These are phyloP conservation scores for Hydractinia echinata DNA, from an alignment of 30 jellyfish, hydroid and myxozoan genomes.

Conservation along the genomic window DNA sequence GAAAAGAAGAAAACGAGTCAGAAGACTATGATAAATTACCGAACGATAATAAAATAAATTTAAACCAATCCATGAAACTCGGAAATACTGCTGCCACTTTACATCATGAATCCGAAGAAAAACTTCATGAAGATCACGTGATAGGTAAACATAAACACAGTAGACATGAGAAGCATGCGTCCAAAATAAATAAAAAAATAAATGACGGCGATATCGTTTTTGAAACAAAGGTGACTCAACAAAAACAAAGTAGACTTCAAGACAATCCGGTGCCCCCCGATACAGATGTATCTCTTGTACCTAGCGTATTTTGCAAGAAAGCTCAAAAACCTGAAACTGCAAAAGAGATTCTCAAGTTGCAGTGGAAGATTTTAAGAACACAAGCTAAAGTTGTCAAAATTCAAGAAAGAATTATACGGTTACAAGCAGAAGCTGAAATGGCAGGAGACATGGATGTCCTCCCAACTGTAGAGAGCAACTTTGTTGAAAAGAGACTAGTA, in stretches of 20 bases:
- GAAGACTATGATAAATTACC: not conserved
- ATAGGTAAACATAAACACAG: not conserved
- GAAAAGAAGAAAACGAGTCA: not conserved
- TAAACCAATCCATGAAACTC: not conserved
- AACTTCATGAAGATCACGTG: not conserved
- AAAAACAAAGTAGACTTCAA: not conserved
- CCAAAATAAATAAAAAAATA: not conserved
- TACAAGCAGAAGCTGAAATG: slow-evolving; percentile 17
- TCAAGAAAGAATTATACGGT: slow-evolving; percentile 61
- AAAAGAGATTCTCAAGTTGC: slow-evolving; percentile 70
- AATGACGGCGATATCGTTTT: not conserved
- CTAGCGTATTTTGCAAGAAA: slow-evolving; percentile 44
- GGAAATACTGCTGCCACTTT: not conserved
- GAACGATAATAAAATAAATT: not conserved
- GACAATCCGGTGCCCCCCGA: not conserved
- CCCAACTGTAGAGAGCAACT: not conserved
- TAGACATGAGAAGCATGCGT: not conserved
- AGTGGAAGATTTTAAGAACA: slow-evolving; percentile 87
- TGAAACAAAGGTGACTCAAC: not conserved
- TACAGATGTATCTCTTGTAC: slow-evolving; percentile 21
- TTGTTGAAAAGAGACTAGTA: not conserved
- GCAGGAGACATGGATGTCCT: not conserved
- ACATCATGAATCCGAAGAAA: not conserved
- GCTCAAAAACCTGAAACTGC: slow-evolving; percentile 91
- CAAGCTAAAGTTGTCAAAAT: slow-evolving; percentile 96